phyloP scores from a whole-genome alignment of 2,888 invertebrate species.

The Oscheius myriophilus region DNA sequence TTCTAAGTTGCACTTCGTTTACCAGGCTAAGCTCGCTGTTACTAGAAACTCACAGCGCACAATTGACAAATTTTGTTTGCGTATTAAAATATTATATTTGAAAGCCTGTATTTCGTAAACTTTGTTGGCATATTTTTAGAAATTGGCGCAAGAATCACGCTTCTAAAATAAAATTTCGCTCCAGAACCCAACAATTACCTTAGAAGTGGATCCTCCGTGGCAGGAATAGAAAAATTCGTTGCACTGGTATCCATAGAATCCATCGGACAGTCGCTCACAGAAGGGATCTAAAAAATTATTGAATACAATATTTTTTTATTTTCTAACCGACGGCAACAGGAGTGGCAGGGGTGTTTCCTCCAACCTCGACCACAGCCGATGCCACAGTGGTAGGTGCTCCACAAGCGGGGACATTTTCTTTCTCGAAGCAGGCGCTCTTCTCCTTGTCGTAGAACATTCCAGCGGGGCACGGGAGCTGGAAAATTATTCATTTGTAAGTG shows the following conservation, averaged over 20 bases:
- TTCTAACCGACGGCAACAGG: slow-evolving; percentile 1
- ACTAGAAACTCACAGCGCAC: too few relatives aligned
- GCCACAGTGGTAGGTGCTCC: slow-evolving; percentile 37
- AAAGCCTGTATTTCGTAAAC: too few relatives aligned
- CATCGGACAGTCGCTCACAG: slow-evolving; percentile 44
- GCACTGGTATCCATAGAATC: slow-evolving; percentile 41
- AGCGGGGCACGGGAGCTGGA: slow-evolving; percentile 44
- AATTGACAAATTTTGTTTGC: too few relatives aligned
- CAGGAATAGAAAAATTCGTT: slow-evolving; percentile 37
- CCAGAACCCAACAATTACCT: neutral
- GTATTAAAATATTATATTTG: too few relatives aligned
- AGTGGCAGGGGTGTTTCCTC: slow-evolving; percentile 4
- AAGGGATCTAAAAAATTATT: slow-evolving; percentile 19
- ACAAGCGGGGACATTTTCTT: slow-evolving; percentile 50
- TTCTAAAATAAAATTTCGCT: neutral
- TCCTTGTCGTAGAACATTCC: slow-evolving; percentile 50
- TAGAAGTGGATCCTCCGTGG: slow-evolving; percentile 30
- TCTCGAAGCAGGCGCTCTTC: slow-evolving; percentile 44
- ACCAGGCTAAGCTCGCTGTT: too few relatives aligned
- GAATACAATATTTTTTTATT: neutral
- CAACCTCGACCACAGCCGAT: neutral
- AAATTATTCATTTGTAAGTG: slow-evolving; percentile 4
- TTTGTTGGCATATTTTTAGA: too few relatives aligned
- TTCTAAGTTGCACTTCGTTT: too few relatives aligned
- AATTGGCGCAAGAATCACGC: too few relatives aligned